Base-by-base conservation (phyloP, 2,888 invertebrate species). In the Habrosyne pyritoides region DNA sequence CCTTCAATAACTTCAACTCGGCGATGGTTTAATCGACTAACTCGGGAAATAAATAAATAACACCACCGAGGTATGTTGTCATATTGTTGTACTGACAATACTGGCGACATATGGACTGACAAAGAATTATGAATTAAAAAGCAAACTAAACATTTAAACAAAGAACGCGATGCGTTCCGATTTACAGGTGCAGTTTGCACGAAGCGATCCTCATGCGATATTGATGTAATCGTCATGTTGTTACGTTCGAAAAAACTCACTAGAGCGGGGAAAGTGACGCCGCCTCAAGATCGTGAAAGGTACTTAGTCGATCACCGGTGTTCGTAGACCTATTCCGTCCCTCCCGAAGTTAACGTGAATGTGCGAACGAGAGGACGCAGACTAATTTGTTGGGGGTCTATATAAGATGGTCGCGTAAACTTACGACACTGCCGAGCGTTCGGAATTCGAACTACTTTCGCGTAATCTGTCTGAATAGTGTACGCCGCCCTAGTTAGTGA, bases 381-480 rank as follows among this genome's bases (percentile, higher is more conserved):
- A 73, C 75, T 79, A 78, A 82, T 84, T 83, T 79, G 79, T 70
- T 75, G 73, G 66, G 67, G 89, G 64, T 85, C 90, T 68, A 57
- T 53, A 59, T 78, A 56, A 36, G 59, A 57, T 84, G 88, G 89
- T 67, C 73, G 67, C 58, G 68, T 77, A 73, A 77, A 84, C 90
- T 91, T 91, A 90, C 91, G 86, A 89, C 89, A 91, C 86, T 71
- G 67, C 67, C 71, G 72, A 81, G 77, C 81, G 84, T 81, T 84
- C 79, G 88, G 89, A 87, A 89, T 91, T 91, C 88, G 89, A 87
- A 87, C 90, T 89, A 91, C 90, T 91, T 91, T 91, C 89, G 90
- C 87, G 86, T 90, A 89, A 91, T 90, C 87, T 83, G 84, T 79
- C 81, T 78, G 81, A 82, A 82, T 82, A 80, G 82, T 83, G 82